Evolutionary conservation across 2,113 vertebrate species (phyloP), one percentile per base, ranked within the genome.

Genomic region (Dicrurus megarhynchus): DNA sequence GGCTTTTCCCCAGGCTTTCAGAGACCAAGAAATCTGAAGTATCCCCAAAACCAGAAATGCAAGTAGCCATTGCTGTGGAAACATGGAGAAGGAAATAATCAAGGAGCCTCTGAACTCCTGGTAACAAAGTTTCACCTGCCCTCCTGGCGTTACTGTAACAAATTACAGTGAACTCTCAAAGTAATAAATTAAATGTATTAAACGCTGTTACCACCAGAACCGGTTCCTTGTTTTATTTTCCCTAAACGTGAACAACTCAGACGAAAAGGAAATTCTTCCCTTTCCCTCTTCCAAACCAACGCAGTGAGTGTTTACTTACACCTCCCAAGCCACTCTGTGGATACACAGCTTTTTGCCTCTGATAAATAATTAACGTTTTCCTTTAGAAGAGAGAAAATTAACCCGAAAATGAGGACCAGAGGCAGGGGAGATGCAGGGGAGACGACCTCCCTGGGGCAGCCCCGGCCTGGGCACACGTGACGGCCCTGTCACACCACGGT

Each of bases 371-470:
- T 49, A 67, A 87, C 37, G 6, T 78, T 76, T 83, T 59, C 68
- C 55, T 77, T 50, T 42, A 30, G n/a, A 13, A 53, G 53, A 77
- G 8, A 75, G 44, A 69, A 91, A 91, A 86, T 49, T 7, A 83
- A 67, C 19, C 6, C 9, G 22, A 55, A 84, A 69, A 61, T 0
- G 17, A 79, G 47, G 65, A 69, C 11, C 46, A 15, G 63, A 59
- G 61, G 57, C 67, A 18, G 69, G 30, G 65, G 33, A 84, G 56
- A 56, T 7, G 19, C 5, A 5, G 32, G 4, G 13, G n/a, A 64
- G 53, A 33, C 1, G 0, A 19, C 0, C 0, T 44, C 60, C 59
- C 52, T 41, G 1, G 1, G 8, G 85, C 85, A 93, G 61, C 50
- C 60, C 13, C 0, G 3, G 28, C 39, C 41, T 3, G 1, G 44